Conservation (phyloP, 2,888 invertebrate genomes). For the Ischnus inquisitorius region DNA sequence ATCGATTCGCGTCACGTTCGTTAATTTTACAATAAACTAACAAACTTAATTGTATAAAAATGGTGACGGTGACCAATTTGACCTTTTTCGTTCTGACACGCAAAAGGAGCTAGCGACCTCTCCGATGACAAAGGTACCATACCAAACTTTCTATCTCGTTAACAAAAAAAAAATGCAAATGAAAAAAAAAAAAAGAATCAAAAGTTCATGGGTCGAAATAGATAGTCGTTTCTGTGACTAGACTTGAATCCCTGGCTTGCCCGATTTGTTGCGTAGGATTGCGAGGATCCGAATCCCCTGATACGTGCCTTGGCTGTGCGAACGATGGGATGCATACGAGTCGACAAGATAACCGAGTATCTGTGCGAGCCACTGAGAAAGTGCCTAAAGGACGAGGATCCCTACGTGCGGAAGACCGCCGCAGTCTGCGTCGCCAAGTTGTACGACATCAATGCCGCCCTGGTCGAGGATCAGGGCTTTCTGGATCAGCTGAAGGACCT, state of each 20-base stretch:
- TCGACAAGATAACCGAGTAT: slow-evolving; percentile 99
- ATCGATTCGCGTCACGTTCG: slow-evolving; percentile 79
- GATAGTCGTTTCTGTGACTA: slow-evolving; percentile 84
- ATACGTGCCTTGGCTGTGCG: slow-evolving; percentile 99
- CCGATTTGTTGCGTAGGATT: slow-evolving; percentile 91
- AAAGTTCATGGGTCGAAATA: slow-evolving; percentile 83
- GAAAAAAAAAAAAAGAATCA: slow-evolving; percentile 69
- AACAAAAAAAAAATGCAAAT: slow-evolving; percentile 70
- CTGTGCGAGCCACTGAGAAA: slow-evolving; percentile 98
- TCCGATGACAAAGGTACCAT: slow-evolving; percentile 85
- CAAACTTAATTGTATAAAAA: slow-evolving; percentile 77
- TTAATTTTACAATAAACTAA: slow-evolving; percentile 67
- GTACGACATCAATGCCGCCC: slow-evolving; percentile 95
- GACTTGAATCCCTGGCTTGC: slow-evolving; percentile 86
- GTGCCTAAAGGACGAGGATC: slow-evolving; percentile 97
- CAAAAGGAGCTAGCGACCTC: slow-evolving; percentile 85
- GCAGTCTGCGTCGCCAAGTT: slow-evolving; percentile 99
- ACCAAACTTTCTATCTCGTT: slow-evolving; percentile 80
- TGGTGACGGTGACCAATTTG: slow-evolving; percentile 86
- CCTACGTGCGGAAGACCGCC: slow-evolving; percentile 99
- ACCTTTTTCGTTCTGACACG: slow-evolving; percentile 86
- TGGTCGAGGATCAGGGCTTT: slow-evolving; percentile 95
- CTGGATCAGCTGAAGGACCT: slow-evolving; percentile 98
- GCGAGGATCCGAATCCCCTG: slow-evolving; percentile 99
- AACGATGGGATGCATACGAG: slow-evolving; percentile 99